These are phyloP conservation scores for Eumerus sabulonum DNA, from an alignment of 2,888 invertebrate species.

Conservation along the genomic window DNA sequence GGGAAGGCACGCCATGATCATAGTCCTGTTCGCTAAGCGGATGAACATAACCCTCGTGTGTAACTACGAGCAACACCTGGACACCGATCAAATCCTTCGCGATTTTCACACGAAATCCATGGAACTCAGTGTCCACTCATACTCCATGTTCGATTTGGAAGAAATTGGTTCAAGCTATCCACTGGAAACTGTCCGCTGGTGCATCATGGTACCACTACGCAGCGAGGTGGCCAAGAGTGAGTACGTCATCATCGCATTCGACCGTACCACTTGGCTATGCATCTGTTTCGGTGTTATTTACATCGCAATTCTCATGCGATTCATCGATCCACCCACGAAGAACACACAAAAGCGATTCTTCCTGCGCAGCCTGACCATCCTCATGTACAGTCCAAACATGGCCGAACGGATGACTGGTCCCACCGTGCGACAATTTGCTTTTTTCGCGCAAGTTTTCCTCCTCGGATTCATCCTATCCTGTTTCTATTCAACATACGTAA, in stretches of 20 bases:
- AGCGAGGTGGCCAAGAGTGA: constrained; percentile 75
- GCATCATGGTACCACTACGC: constrained; percentile 76
- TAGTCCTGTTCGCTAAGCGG: constrained; percentile 35
- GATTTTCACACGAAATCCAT: constrained; percentile 15
- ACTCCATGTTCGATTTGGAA: constrained; percentile 46
- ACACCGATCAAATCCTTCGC: constrained; percentile 35
- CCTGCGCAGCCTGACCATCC: constrained; percentile 72
- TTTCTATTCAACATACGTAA: constrained; percentile 74
- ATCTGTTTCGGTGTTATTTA: constrained; percentile 72
- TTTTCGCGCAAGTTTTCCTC: constrained; percentile 72
- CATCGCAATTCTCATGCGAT: constrained; percentile 72
- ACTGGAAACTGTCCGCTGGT: constrained; percentile 72
- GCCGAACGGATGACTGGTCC: constrained; percentile 69
- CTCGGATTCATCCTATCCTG: constrained; percentile 74
- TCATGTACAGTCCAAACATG: constrained; percentile 74
- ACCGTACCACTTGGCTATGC: constrained; percentile 72
- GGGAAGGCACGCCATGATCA: constrained; percentile 42
- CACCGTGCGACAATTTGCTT: constrained; percentile 70
- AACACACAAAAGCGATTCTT: constrained; percentile 70
- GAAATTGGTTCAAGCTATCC: constrained; percentile 72
- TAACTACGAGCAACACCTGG: constrained; percentile 17
- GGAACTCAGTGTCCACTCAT: constrained; percentile 43
- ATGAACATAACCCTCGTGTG: constrained; percentile 35
- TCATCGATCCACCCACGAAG: constrained; percentile 66
- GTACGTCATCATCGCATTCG: constrained; percentile 75